Percentiles rank a stretch among this genome's conserved stretches.
Evolutionary conservation across 2,888 invertebrate genomes (phyloP).

Genomic region (Thymelicus acteon): DNA sequence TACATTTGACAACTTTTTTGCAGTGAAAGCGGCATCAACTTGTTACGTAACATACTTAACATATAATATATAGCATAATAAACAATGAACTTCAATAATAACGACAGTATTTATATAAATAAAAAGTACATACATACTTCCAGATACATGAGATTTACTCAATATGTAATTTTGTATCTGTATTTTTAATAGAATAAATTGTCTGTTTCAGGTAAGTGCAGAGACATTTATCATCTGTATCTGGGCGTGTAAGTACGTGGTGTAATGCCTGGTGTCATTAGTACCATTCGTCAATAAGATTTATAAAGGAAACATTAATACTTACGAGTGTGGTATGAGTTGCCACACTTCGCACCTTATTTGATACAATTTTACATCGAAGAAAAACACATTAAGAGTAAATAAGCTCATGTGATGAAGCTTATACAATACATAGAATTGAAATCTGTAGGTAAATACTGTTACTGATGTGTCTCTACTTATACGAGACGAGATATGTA

Average conservation of each 20-base stretch:
- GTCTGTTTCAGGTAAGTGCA: conserved; percentile 33
- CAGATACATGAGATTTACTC: conserved; percentile 7
- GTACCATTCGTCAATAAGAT: conserved; percentile 35
- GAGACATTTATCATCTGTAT: conserved; percentile 24
- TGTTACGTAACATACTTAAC: too few species aligned
- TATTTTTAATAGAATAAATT: conserved; percentile 26
- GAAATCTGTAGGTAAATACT: too few species aligned
- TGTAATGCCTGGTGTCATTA: conserved; percentile 34
- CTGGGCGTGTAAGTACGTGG: not conserved
- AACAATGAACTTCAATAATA: too few species aligned
- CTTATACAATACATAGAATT: not conserved
- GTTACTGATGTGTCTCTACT: too few species aligned
- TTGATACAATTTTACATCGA: conserved; percentile 25
- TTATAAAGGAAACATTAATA: conserved; percentile 37
- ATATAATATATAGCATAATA: too few species aligned
- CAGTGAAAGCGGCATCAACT: too few species aligned
- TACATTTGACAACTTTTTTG: too few species aligned
- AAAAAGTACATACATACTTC: too few species aligned
- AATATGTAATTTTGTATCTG: conserved; percentile 1
- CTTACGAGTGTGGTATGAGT: not conserved
- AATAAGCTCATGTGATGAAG: not conserved
- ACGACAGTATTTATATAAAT: too few species aligned
- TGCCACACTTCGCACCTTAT: not conserved
- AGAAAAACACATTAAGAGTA: conserved; percentile 15
- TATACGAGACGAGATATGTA: too few species aligned